Base-by-base conservation (phyloP, 1,140 invertebrate genomes). In the Temnothorax nylanderi region DNA sequence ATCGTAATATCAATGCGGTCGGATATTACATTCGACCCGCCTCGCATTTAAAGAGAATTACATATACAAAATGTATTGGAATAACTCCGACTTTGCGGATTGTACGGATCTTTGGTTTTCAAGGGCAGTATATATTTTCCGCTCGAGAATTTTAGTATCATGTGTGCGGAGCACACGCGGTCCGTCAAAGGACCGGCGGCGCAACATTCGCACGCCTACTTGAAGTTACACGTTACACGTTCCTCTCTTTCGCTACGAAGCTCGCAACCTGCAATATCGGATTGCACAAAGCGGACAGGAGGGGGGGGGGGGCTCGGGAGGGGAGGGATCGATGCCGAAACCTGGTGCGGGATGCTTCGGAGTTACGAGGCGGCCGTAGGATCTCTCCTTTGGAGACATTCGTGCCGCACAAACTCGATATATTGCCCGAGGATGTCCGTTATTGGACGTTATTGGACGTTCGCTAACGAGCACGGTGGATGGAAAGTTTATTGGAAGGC, bases 381-480 rank as follows among this genome's bases (percentile, higher is more conserved):
- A 89, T 90, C 88, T 89, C 54, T 89, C 54, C 71, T 78, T 85
- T 76, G 72, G 77, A 90, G 88, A 90, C 85, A 87, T 89, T 90
- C 77, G 88, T 84, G 85, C 88, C 62, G 49, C 87, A 89, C 74
- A 85, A 90, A 90, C 89, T 87, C 85, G 85, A 89, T 90, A 85
- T 87, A 89, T 89, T 62, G 89, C 88, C 88, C 58, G 86, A 90
- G 86, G 85, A 92, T 89, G 89, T 85, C 87, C 78, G 85, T 93
- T 93, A 94, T 93, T 92, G 88, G 89, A 92, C 88, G 90, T 93
- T 94, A 93, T 93, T 94, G 90, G 91, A 93, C 91, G 87, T 90
- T 88, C 89, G 84, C 89, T 94, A 94, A 94, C 92, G 92, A 94
- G 92, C 90, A 75, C 51, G 88, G 56, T 72, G 85, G 89, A 90